A percentile compares a stretch with the other conserved stretches of the same genome.
Evolutionary conservation across 2,113 vertebrate species (phyloP).

Genomic region (Cheirogaleus medius): DNA sequence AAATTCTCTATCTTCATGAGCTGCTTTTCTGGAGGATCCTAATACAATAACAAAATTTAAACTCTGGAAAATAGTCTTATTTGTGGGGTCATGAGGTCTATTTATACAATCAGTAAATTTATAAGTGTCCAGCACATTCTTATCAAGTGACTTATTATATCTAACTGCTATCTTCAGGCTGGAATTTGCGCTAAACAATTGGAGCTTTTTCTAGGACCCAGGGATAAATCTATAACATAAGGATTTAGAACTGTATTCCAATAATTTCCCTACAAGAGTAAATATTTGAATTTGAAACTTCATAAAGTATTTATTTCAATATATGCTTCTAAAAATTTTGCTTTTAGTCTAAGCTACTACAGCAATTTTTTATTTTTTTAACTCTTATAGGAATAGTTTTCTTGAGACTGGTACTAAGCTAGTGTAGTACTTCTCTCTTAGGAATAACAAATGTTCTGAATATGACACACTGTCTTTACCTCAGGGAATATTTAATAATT

Average conservation of each 20-base stretch:
- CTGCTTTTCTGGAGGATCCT: background rate
- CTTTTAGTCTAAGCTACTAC: background rate
- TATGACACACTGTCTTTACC: background rate
- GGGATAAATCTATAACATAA: background rate
- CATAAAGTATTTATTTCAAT: background rate
- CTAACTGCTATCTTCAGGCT: background rate
- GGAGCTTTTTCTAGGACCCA: background rate
- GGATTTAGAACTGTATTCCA: background rate
- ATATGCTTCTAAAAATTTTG: background rate
- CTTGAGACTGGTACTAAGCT: background rate
- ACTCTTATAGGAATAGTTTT: background rate
- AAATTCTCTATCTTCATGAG: background rate
- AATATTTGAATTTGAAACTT: constrained; percentile 40
- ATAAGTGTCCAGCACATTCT: background rate
- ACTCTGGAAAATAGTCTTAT: background rate
- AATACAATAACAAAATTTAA: background rate
- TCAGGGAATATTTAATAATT: background rate
- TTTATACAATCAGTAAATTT: background rate
- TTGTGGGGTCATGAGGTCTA: background rate
- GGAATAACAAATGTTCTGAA: background rate
- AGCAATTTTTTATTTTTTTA: background rate
- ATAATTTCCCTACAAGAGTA: background rate
- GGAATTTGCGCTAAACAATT: background rate
- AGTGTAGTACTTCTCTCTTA: background rate
- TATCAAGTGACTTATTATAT: background rate